phyloP scores from a whole-genome alignment of 2,888 invertebrate genomes.

The Morpho helenor region DNA sequence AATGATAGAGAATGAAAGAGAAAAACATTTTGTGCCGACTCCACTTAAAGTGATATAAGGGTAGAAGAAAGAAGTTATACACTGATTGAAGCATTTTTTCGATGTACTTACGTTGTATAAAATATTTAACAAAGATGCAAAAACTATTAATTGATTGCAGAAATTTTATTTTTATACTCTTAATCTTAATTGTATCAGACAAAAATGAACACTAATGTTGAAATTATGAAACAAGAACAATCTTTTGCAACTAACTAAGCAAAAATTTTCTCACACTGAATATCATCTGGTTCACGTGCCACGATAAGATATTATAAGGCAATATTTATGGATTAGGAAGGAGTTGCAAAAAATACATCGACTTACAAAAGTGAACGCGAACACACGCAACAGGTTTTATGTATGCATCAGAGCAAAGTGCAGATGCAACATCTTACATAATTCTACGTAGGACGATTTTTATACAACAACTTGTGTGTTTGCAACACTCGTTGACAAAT shows the following conservation, averaged over 20 bases:
- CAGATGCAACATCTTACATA: constrained; percentile 48
- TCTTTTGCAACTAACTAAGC: constrained; percentile 11
- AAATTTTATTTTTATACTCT: background rate
- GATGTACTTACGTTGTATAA: too few species aligned
- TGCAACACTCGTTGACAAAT: constrained; percentile 13
- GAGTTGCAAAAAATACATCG: constrained; percentile 12
- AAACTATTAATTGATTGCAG: too few species aligned
- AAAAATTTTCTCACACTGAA: constrained; percentile 5
- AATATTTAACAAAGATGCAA: too few species aligned
- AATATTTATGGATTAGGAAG: constrained; percentile 22
- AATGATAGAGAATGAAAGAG: too few species aligned
- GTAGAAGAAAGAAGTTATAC: too few species aligned
- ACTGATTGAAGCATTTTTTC: too few species aligned
- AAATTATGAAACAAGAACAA: constrained; percentile 6
- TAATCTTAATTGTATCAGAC: background rate
- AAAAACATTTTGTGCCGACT: too few species aligned
- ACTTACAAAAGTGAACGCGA: constrained; percentile 24
- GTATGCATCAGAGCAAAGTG: constrained; percentile 43
- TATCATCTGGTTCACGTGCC: constrained; percentile 7
- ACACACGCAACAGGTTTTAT: constrained; percentile 50
- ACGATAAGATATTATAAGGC: constrained; percentile 13
- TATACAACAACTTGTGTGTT: constrained; percentile 21
- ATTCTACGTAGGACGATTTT: constrained; percentile 32
- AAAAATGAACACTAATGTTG: constrained; percentile 4
- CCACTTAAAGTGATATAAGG: too few species aligned